These are phyloP conservation scores for Equus quagga DNA, from an alignment of 2,113 vertebrate genomes.

Conservation along the genomic window DNA sequence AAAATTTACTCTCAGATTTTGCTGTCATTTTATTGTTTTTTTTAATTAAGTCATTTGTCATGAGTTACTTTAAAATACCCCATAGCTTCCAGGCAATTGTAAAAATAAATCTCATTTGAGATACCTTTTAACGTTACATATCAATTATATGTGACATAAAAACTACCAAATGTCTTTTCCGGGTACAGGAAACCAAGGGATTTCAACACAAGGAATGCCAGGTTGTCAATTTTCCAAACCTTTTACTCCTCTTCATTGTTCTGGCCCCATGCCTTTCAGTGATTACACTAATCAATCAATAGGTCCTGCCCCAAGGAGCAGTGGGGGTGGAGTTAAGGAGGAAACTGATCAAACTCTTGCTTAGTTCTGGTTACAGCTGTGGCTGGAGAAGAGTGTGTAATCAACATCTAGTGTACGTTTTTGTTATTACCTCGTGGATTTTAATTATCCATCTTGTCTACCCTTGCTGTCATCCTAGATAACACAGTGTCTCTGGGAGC, in stretches of 20 bases:
- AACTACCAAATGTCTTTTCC: conserved; percentile 11
- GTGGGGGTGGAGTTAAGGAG: background rate
- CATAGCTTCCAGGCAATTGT: conserved; percentile 1
- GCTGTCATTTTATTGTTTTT: conserved; percentile 1
- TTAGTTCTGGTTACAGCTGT: conserved; percentile 36
- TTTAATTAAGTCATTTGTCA: conserved; percentile 21
- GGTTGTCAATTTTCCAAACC: background rate
- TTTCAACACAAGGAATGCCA: background rate
- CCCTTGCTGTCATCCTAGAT: conserved; percentile 62
- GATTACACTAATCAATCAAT: background rate
- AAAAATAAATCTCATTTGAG: conserved; percentile 44
- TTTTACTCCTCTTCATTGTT: conserved; percentile 27
- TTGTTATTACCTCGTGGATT: conserved; percentile 45
- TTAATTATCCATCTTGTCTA: conserved; percentile 66
- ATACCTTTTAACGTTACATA: background rate
- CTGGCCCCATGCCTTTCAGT: background rate
- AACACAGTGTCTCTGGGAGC: conserved; percentile 23
- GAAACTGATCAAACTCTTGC: background rate
- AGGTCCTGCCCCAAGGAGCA: background rate
- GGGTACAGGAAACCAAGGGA: background rate
- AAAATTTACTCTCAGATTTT: conserved; percentile 46
- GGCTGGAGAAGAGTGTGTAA: conserved; percentile 26
- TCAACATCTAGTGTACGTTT: conserved; percentile 20
- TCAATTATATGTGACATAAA: background rate
- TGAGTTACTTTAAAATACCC: conserved; percentile 36